phyloP scores from a whole-genome alignment of 1,140 invertebrate genomes.

The Sitobion miscanthi region DNA sequence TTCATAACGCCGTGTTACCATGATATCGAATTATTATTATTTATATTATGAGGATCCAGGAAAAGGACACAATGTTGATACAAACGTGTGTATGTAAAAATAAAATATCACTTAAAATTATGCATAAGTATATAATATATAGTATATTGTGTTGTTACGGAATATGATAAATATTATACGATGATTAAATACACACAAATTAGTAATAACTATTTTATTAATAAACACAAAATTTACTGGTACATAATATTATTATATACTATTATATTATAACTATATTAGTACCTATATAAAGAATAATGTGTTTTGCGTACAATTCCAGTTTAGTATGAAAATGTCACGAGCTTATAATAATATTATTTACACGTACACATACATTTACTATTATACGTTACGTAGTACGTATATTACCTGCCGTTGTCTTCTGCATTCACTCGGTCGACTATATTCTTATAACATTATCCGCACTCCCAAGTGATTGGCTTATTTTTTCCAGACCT shows the following conservation, averaged over 20 bases:
- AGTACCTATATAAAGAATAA: background rate
- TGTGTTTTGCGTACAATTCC: background rate
- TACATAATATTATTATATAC: background rate
- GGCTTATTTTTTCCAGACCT: background rate
- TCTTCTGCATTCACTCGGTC: background rate
- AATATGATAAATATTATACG: too few species aligned
- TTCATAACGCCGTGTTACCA: background rate
- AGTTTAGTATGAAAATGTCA: background rate
- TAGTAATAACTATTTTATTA: too few species aligned
- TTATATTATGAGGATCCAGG: too few species aligned
- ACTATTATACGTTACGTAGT: background rate
- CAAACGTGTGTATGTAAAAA: too few species aligned
- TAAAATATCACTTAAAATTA: too few species aligned
- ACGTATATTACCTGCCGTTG: background rate
- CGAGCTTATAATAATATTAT: background rate
- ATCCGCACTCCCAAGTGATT: background rate
- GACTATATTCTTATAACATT: background rate
- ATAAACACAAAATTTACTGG: background rate
- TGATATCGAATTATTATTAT: background rate
- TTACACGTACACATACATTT: background rate
- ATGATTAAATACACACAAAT: too few species aligned
- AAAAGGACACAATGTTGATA: too few species aligned
- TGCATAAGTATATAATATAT: too few species aligned
- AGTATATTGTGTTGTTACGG: too few species aligned
- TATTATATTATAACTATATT: background rate